Evolutionary conservation across 2,888 invertebrate species (phyloP), one percentile per base, ranked within the genome.

Genomic region (Odiellus spinosus): DNA sequence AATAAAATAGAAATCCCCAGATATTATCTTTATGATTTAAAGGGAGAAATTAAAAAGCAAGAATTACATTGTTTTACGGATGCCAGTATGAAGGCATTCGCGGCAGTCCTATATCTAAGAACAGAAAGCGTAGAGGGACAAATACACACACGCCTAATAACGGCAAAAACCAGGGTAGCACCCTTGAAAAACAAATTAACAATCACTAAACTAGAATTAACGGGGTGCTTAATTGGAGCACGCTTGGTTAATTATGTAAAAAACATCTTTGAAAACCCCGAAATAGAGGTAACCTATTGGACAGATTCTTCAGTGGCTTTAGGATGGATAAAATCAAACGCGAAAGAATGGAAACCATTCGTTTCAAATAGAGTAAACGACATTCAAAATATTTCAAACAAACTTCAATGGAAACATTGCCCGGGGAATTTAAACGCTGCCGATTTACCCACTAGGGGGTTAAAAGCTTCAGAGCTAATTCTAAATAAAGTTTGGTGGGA

Each of bases 401-500:
- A 47, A 6, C n/a, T 42, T 3, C 40, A 49, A 20, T 58, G 60
- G 53, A 52, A 49, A 17, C 53, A 61, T 42, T 57, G 59, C 17
- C 33, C 40, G 3, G 49, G 57, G 38, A 51, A 17, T 48, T 53
- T 1, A n/a, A 62, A 61, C 47, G 59, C 61, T 2, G 61, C 60
- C 3, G 61, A 61, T 47, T 45, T 53, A 6, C 51, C 55, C 2
- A 57, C 57, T 10, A 20, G 59, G 39, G 60, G 59, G 11, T 3
- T 55, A 14, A 12, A 45, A 6, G 44, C 51, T 2, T 18, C 35
- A 1, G 46, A 53, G 12, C 40, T 56, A 6, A 12, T 40, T 5
- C 15, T 39, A 2, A 33, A 46, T n/a, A 6, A 33, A 3, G 12
- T 53, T 1, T 61, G 59, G 59, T 57, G 54, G 55, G 34, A 50